Evolutionary conservation across 2,888 invertebrate genomes (phyloP), one percentile per base, ranked within the genome.

Genomic region (Glyphotaelius pellucidus): DNA sequence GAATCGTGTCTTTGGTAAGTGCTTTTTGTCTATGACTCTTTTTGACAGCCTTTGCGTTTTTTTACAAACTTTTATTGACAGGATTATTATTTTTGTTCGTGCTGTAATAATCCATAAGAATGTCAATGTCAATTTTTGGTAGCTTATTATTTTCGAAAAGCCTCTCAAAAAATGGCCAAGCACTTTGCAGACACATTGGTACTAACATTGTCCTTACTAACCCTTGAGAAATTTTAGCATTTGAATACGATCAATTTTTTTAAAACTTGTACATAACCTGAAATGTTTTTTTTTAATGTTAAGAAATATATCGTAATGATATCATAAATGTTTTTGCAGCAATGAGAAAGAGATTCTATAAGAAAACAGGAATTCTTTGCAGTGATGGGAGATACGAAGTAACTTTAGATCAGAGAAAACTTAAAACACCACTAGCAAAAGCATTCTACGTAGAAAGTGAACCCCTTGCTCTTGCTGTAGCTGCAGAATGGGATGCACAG

Each of bases 401-500:
- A 14, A 98, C 98, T 30, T 95, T 99, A 93, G 99, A 99, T 95
- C 98, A 98, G 94, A 96, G 97, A 31, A 98, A 98, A 94, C 95
- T 99, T 31, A 99, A 99, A 95, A 99, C 99, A 3, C 99, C 99
- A 0, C 97, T 97, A 94, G 99, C 99, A 2, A 96, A 97, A 92
- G 95, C 97, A 14, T 97, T 99, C 94, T 95, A 96, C 92, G 97
- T 99, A 0, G 97, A 97, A 42, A 98, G 97, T 95, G 99, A 99
- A 95, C 97, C 98, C 0, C 95, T 99, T 90, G 99, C 99, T 2
- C 96, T 99, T 92, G 99, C 99, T 30, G 97, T 99, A 87, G 99
- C 99, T 1, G 97, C 98, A 42, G 99, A 99, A 96, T 99, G 99
- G 98, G 98, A 98, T 94, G 96, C 97, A 11, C 99, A 99, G 95